Conservation (phyloP, 2,113 vertebrate species). For the Lepus europaeus region DNA sequence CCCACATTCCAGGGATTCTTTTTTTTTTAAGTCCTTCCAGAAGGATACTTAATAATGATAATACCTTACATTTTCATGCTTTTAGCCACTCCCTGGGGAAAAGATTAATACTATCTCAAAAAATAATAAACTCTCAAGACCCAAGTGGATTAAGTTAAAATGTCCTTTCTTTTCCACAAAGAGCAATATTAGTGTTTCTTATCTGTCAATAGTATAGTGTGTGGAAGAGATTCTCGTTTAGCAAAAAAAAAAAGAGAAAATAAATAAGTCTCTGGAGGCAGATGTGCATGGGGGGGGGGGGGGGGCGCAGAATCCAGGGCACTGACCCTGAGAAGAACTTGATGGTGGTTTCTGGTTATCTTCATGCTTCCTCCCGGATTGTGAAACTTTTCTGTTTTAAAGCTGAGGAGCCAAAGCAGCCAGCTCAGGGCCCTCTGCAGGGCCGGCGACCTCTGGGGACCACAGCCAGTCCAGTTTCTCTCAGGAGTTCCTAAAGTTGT, state of each 20-base stretch:
- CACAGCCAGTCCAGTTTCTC: not conserved
- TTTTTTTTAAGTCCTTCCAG: not conserved
- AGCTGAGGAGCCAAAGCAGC: not conserved
- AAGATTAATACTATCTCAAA: not conserved
- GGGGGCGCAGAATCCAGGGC: not conserved
- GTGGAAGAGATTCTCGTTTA: not conserved
- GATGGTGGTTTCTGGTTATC: not conserved
- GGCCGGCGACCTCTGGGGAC: not conserved
- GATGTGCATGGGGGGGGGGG: too few relatives aligned
- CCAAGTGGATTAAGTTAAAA: not conserved
- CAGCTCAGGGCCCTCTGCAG: not conserved
- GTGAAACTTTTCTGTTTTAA: not conserved
- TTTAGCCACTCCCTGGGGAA: not conserved
- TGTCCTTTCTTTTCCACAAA: not conserved
- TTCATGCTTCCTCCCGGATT: not conserved
- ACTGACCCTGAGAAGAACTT: not conserved
- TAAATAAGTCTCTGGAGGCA: not conserved
- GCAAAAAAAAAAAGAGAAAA: not conserved
- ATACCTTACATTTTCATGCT: not conserved
- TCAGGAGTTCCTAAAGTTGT: not conserved
- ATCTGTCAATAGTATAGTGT: not conserved
- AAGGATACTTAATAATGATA: not conserved
- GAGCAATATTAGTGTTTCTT: not conserved
- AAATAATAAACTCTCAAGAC: constrained; percentile 15
- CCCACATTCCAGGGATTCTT: not conserved